Evolutionary conservation across 2,888 invertebrate genomes (phyloP).

Genomic region (Erebia aethiops): DNA sequence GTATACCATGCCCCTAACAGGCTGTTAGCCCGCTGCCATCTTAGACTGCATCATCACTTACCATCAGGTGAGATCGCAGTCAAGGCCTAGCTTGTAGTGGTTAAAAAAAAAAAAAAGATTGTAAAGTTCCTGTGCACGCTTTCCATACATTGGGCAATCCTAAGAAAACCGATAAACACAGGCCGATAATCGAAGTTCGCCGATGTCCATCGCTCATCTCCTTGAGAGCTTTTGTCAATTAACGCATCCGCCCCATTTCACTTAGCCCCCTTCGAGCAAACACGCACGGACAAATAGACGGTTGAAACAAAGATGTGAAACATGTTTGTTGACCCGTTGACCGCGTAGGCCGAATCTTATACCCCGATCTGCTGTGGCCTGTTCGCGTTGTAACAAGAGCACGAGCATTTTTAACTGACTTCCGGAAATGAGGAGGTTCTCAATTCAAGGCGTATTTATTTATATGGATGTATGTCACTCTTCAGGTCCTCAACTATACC

Average conservation of each 20-base stretch:
- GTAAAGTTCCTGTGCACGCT: not conserved
- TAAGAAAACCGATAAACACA: not conserved
- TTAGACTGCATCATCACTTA: too few species aligned
- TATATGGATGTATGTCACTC: too few species aligned
- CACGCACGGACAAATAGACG: conserved; percentile 43
- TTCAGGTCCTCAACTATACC: too few species aligned
- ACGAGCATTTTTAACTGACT: not conserved
- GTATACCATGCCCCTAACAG: too few species aligned
- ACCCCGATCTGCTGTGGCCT: conserved; percentile 18
- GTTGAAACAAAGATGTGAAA: conserved; percentile 43
- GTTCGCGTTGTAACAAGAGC: conserved; percentile 18
- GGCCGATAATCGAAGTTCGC: conserved; percentile 1
- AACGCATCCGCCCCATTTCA: conserved; percentile 53
- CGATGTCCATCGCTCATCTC: conserved; percentile 2
- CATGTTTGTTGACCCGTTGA: conserved; percentile 38
- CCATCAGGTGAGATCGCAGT: too few species aligned
- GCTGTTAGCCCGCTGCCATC: too few species aligned
- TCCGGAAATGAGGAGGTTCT: too few species aligned
- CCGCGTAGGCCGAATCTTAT: conserved; percentile 33
- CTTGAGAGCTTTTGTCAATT: conserved; percentile 37
- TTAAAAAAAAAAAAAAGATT: too few species aligned
- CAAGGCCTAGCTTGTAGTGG: too few species aligned
- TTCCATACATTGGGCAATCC: not conserved
- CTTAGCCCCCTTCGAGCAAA: conserved; percentile 44
- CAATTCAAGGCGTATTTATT: too few species aligned